phyloP scores from a whole-genome alignment of 2,888 invertebrate genomes.

The Caenorhabditis sp. region DNA sequence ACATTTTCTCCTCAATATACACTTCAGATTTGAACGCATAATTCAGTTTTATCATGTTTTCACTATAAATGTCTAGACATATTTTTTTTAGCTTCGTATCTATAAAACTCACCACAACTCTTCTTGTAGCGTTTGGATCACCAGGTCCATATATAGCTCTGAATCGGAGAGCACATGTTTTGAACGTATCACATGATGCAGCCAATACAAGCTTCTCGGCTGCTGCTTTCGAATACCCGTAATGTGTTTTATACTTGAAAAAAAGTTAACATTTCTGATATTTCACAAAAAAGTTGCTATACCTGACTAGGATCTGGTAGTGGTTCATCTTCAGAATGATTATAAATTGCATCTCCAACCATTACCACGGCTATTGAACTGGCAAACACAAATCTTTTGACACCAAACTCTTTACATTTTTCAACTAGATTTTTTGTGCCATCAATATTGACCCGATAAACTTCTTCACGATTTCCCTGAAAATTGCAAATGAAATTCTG shows the following conservation, averaged over 20 bases:
- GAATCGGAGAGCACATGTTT: slow-evolving; percentile 20
- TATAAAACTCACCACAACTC: slow-evolving; percentile 27
- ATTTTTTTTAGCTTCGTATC: too few relatives aligned
- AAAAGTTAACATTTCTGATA: not conserved
- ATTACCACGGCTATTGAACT: slow-evolving; percentile 17
- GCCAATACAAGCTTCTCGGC: slow-evolving; percentile 16
- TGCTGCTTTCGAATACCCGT: slow-evolving; percentile 21
- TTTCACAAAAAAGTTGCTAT: not conserved
- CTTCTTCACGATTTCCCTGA: not conserved
- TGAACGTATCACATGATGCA: slow-evolving; percentile 12
- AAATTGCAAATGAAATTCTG: not conserved
- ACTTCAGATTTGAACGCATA: too few relatives aligned
- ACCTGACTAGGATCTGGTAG: slow-evolving; percentile 9
- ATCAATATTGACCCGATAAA: slow-evolving; percentile 8
- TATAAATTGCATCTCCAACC: slow-evolving; percentile 21
- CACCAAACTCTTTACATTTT: slow-evolving; percentile 10
- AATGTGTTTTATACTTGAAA: slow-evolving; percentile 29
- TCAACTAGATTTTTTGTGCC: slow-evolving; percentile 10
- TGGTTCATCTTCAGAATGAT: slow-evolving; percentile 6
- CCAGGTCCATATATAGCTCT: slow-evolving; percentile 30
- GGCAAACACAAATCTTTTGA: slow-evolving; percentile 20
- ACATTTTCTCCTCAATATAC: too few relatives aligned
- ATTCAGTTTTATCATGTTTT: too few relatives aligned
- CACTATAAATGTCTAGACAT: too few relatives aligned
- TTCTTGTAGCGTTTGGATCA: slow-evolving; percentile 30